Conservation (phyloP, 2,113 vertebrate genomes). For the Myiagra hebetior region DNA sequence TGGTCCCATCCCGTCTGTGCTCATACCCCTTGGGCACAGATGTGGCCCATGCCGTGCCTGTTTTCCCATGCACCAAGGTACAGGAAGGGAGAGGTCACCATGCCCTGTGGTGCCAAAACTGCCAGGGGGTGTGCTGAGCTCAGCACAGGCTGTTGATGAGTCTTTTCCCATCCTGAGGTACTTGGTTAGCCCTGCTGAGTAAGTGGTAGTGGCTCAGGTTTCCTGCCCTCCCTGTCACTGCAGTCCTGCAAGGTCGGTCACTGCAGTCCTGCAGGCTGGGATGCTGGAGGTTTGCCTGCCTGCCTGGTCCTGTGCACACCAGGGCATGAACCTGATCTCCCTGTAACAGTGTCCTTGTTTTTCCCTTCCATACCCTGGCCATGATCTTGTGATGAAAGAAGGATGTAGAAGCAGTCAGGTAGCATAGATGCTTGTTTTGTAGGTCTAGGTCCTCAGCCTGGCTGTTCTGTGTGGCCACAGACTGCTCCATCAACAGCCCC, state of each 20-base stretch:
- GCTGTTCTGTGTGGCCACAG: background rate
- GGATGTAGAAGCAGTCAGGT: background rate
- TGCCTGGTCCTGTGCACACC: background rate
- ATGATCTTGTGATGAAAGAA: background rate
- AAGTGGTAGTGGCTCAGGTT: background rate
- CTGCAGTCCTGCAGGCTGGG: background rate
- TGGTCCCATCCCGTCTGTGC: background rate
- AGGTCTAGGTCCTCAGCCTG: background rate
- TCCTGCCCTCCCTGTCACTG: background rate
- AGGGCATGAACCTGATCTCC: background rate
- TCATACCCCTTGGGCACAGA: background rate
- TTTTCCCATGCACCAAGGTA: background rate
- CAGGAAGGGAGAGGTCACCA: background rate
- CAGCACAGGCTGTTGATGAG: background rate
- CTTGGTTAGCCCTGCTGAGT: background rate
- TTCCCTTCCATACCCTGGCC: background rate
- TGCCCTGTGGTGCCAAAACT: background rate
- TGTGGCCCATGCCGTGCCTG: background rate
- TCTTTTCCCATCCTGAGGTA: background rate
- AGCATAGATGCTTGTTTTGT: background rate
- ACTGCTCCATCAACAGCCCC: background rate
- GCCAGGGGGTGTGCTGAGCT: background rate
- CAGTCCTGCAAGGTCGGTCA: background rate
- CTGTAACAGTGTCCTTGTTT: fast-evolving
- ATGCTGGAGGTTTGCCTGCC: background rate